Base-by-base conservation (phyloP, 2,888 invertebrate species). In the Liodrosophila aerea region DNA sequence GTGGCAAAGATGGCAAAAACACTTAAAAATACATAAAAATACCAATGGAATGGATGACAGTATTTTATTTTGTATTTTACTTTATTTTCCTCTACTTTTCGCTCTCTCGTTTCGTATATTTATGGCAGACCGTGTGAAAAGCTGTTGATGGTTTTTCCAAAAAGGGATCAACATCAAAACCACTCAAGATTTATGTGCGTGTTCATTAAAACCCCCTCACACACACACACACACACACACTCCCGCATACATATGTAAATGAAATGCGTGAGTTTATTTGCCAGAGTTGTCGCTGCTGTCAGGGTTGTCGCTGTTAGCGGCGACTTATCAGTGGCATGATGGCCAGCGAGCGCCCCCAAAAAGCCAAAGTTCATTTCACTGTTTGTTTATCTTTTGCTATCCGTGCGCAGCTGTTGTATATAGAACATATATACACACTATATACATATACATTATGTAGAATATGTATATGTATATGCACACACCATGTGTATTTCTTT, bases 21-120 rank as follows among this genome's bases (percentile, higher is more conserved):
- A 81, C 81, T 80, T 80, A 77, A 80, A 81, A 81, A 81, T 77
- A 84, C 84, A 80, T 80, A 81, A 80, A 80, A 80, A 80, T 84
- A 67, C 66, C 84, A 84, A 65, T 71, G 76, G 29, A n/a, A 52
- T 47, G 31, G 36, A 33, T 34, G 15, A 40, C 27, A 29, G 27
- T 36, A 11, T 34, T n/a, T 13, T 37, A 13, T 53, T 29, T 36
- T 44, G 30, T 9, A 11, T 40, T 65, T 64, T 5, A 22, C 22
- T 5, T 43, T 36, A 9, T 29, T 29, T 29, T 7, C 9, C 8
- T 8, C 22, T 22, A 4, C 22, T 3, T 22, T 22, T 22, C 22
- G 22, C 9, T 29, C 9, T 29, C 29, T 7, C 9, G 3, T 29
- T 1, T 9, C 58, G 50, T 53, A 53, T 62, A 70, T 70, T 69